A percentile compares a stretch with the other conserved stretches of the same genome.
phyloP scores from a whole-genome alignment of 1,140 invertebrate genomes.

The Cylas formicarius region DNA sequence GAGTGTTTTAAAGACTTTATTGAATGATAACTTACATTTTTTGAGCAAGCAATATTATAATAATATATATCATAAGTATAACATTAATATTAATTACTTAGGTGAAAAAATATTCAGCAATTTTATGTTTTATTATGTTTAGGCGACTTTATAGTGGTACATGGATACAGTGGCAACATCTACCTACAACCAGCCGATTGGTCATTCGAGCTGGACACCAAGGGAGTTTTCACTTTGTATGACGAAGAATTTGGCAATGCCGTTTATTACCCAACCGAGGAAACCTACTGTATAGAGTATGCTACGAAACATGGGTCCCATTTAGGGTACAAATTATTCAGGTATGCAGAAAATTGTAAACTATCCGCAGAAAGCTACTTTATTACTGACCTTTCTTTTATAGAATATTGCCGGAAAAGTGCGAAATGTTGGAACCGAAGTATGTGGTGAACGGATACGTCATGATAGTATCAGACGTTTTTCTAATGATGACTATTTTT shows the following conservation, averaged over 20 bases:
- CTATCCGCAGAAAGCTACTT: too few species aligned
- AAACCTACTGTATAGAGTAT: constrained; percentile 25
- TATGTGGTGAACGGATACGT: constrained; percentile 22
- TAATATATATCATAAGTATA: too few species aligned
- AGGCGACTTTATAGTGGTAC: constrained; percentile 18
- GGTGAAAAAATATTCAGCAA: background rate
- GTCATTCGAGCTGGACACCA: constrained; percentile 17
- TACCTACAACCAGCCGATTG: constrained; percentile 9
- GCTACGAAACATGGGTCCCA: constrained; percentile 16
- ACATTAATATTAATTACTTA: too few species aligned
- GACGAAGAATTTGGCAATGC: constrained; percentile 12
- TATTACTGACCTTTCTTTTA: background rate
- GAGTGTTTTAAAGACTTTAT: too few species aligned
- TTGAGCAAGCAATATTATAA: too few species aligned
- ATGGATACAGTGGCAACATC: constrained; percentile 16
- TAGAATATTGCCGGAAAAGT: constrained; percentile 8
- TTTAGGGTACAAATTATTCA: constrained; percentile 13
- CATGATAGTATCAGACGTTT: constrained; percentile 26
- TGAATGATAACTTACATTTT: too few species aligned
- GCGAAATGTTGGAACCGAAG: constrained; percentile 18
- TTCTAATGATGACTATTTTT: constrained; percentile 27
- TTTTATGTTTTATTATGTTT: too few species aligned
- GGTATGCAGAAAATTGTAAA: too few species aligned
- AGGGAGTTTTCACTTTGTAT: constrained; percentile 13
- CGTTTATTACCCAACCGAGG: constrained; percentile 14